Conservation (phyloP, 2,797 vertebrate genomes). For the Malurus splendens region DNA sequence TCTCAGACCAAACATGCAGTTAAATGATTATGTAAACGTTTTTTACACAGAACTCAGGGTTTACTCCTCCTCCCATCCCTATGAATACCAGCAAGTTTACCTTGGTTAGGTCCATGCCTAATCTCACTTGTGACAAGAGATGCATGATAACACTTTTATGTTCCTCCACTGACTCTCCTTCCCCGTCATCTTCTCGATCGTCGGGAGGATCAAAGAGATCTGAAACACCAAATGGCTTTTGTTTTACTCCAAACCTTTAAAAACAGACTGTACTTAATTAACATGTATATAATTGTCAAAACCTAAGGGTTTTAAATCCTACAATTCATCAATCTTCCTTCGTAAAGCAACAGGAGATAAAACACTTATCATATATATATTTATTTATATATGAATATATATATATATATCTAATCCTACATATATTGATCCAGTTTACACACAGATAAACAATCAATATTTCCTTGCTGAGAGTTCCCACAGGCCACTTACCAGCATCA, state of each 20-base stretch:
- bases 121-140: conserved; percentile 92
- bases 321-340: not conserved
- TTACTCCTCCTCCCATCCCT: not conserved
- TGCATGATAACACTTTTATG: conserved; percentile 99
- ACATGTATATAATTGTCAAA: not conserved
- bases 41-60: not conserved
- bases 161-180: conserved; percentile 95
- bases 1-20: not conserved
- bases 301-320: not conserved
- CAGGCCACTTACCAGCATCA: conserved; percentile 81
- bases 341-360: not conserved
- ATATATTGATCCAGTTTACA: not conserved
- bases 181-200: conserved; percentile 89
- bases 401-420: not conserved
- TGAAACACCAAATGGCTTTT: conserved; percentile 53
- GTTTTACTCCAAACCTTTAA: not conserved
- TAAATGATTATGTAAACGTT: not conserved
- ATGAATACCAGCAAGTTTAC: conserved; percentile 59
- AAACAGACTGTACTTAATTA: not conserved
- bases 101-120: conserved; percentile 99
- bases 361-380: not conserved
- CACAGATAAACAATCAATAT: not conserved
- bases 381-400: not conserved
- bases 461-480: not conserved
- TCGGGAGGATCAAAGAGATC: conserved; percentile 92